These are phyloP conservation scores for Actenoides lindsayi DNA, from an alignment of 2,113 vertebrate species.

Conservation along the genomic window DNA sequence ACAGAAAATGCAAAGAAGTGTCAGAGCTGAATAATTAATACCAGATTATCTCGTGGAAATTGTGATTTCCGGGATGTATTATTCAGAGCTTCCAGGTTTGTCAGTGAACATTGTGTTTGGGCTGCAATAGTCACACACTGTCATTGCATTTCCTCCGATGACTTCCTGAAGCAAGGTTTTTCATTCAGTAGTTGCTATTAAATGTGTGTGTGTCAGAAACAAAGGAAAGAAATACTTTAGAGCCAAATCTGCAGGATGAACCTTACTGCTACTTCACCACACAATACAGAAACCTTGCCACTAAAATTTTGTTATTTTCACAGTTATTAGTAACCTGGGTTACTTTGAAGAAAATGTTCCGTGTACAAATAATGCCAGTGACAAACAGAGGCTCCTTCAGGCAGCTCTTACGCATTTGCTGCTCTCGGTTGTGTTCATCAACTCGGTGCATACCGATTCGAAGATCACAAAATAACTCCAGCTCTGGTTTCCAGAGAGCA, in stretches of 20 bases:
- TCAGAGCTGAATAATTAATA: not conserved
- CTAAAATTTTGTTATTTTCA: not conserved
- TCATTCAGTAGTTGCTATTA: not conserved
- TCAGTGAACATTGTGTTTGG: not conserved
- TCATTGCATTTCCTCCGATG: not conserved
- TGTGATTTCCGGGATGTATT: not conserved
- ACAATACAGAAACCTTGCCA: not conserved
- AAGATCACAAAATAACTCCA: not conserved
- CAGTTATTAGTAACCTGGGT: not conserved
- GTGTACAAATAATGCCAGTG: too few relatives aligned
- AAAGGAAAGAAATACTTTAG: not conserved
- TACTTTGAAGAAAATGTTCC: not conserved
- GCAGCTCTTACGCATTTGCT: not conserved
- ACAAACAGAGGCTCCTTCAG: not conserved
- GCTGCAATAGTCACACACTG: not conserved
- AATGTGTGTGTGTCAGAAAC: not conserved
- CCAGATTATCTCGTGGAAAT: not conserved
- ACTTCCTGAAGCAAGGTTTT: constrained; percentile 16
- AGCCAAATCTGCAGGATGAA: not conserved
- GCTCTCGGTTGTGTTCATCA: not conserved
- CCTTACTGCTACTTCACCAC: not conserved
- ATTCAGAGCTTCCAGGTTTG: not conserved
- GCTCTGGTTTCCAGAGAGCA: not conserved
- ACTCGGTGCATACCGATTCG: not conserved
- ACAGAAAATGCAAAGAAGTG: not conserved